phyloP scores from a whole-genome alignment of 2,888 invertebrate species.

The Gymnosoma rotundatum region DNA sequence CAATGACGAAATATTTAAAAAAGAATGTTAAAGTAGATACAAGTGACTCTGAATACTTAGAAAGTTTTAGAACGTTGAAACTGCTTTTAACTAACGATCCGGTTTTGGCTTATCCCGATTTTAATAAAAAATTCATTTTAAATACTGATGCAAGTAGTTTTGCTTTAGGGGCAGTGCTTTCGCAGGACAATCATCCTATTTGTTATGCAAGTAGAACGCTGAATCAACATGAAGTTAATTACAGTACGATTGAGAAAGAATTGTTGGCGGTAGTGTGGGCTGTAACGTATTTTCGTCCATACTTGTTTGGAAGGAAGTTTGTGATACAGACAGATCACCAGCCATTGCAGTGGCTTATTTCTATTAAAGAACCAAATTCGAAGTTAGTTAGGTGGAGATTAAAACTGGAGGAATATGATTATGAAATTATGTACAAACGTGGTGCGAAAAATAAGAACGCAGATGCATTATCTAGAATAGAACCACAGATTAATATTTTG shows the following conservation, averaged over 20 bases:
- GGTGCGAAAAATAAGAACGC: too few relatives aligned
- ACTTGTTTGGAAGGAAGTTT: neutral
- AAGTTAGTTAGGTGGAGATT: neutral
- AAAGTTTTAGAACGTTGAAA: neutral
- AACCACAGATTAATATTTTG: too few relatives aligned
- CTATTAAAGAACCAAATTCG: neutral
- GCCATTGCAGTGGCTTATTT: neutral
- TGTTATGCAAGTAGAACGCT: conserved; percentile 7
- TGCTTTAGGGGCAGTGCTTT: neutral
- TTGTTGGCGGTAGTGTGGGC: neutral
- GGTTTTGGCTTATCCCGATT: conserved; percentile 14
- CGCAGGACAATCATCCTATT: conserved; percentile 6
- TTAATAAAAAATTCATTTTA: conserved; percentile 10
- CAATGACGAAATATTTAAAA: neutral
- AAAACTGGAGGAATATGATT: too few relatives aligned
- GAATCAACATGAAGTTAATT: neutral
- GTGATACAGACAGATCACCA: neutral
- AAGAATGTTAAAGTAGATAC: neutral
- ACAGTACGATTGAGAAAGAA: neutral
- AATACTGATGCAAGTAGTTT: conserved; percentile 16
- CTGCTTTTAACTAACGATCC: neutral
- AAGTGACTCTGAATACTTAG: neutral
- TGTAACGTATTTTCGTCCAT: neutral
- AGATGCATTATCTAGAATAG: too few relatives aligned
- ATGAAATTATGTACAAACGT: too few relatives aligned